phyloP scores from a whole-genome alignment of 1,140 invertebrate species.

The Tetraneura akinire region DNA sequence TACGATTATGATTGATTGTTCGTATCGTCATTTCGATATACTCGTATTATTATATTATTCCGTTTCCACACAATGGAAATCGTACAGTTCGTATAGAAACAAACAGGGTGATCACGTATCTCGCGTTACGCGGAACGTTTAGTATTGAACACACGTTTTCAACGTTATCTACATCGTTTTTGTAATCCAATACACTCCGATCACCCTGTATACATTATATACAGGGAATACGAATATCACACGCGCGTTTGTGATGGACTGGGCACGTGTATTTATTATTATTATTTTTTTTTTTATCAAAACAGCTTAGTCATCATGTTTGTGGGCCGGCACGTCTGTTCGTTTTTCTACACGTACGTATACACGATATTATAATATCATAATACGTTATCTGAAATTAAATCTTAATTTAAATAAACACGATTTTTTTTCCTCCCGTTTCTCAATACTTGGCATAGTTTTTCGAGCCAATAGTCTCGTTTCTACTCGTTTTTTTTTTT shows the following conservation, averaged over 20 bases:
- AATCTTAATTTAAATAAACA: conserved; percentile 49
- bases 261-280: neutral
- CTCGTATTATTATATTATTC: no score
- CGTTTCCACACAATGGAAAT: conserved; percentile 36
- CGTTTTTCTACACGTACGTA: neutral
- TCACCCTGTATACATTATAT: neutral
- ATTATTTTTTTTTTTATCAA: conserved; percentile 2
- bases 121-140: no score
- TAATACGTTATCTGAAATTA: conserved; percentile 45
- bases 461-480: neutral
- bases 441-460: neutral
- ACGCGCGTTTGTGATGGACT: neutral
- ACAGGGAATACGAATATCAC: neutral
- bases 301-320: conserved; percentile 45
- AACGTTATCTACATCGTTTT: no score
- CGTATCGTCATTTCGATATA: no score
- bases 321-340: conserved; percentile 35
- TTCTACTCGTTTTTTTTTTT: neutral
- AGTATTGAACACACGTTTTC: no score
- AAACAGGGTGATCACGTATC: no score
- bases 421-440: neutral
- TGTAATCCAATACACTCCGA: no score
- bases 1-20: no score
- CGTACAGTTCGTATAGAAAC: no score
- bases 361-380: no score